Evolutionary conservation across 2,888 invertebrate genomes (phyloP).

Genomic region (Lycaena phlaeas): DNA sequence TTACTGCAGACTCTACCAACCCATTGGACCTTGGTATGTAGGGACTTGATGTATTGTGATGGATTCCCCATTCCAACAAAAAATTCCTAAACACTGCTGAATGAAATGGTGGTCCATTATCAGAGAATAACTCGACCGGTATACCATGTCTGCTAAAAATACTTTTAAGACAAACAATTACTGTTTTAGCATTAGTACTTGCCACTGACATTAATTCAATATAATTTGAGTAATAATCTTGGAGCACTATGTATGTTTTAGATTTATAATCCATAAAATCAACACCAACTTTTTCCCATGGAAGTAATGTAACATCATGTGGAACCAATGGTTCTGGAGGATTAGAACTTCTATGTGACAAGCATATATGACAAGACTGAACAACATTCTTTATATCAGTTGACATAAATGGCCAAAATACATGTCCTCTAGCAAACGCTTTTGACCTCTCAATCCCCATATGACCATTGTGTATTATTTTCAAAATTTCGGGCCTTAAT

Average conservation of each 20-base stretch:
- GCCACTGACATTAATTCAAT: constrained; percentile 17
- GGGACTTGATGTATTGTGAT: too few species aligned
- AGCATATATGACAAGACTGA: constrained; percentile 12
- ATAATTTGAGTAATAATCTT: constrained; percentile 23
- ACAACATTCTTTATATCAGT: constrained; percentile 15
- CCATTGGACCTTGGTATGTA: too few species aligned
- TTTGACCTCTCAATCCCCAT: constrained; percentile 19
- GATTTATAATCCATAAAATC: constrained; percentile 20
- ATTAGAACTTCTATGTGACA: constrained; percentile 14
- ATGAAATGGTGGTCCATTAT: too few species aligned
- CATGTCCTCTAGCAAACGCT: constrained; percentile 18
- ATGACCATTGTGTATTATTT: constrained; percentile 10
- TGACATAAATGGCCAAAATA: constrained; percentile 21
- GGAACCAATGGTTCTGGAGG: constrained; percentile 15
- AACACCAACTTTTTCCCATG: constrained; percentile 20
- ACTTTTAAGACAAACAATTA: constrained; percentile 2
- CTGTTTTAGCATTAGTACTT: constrained; percentile 9
- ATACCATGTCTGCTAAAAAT: too few species aligned
- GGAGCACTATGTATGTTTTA: constrained; percentile 16
- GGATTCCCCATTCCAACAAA: too few species aligned
- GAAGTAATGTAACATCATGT: constrained; percentile 11
- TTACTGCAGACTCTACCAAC: too few species aligned
- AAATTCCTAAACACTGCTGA: too few species aligned
- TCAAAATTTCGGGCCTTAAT: constrained; percentile 18
- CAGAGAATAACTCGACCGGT: too few species aligned